Percentiles rank a stretch among this genome's conserved stretches.
Conservation (phyloP, 2,797 vertebrate genomes). For the Tolypeutes matacus region DNA sequence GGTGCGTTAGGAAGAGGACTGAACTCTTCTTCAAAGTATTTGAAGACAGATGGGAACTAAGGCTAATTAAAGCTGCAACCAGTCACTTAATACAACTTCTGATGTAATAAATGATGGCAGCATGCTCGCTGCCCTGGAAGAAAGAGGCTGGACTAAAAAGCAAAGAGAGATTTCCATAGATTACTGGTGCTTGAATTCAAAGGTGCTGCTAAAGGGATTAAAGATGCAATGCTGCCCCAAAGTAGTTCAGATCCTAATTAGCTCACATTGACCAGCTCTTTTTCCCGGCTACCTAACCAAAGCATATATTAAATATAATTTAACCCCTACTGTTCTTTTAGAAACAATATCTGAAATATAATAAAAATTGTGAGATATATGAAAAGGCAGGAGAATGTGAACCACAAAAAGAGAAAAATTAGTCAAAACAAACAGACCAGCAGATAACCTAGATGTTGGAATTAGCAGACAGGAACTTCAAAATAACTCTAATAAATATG, state of each 20-base stretch:
- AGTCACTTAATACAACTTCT: neutral
- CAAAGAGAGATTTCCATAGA: neutral
- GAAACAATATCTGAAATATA: neutral
- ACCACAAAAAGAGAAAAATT: neutral
- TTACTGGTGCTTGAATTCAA: neutral
- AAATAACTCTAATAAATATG: neutral
- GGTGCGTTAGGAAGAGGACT: neutral
- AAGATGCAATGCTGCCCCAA: neutral
- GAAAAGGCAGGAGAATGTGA: neutral
- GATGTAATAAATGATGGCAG: neutral
- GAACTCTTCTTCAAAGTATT: neutral
- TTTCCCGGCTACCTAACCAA: neutral
- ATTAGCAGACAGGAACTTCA: neutral
- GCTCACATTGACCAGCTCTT: neutral
- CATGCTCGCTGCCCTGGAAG: neutral
- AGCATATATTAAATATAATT: neutral
- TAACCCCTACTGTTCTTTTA: neutral
- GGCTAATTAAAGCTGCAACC: neutral
- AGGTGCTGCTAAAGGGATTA: neutral
- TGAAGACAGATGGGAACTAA: neutral
- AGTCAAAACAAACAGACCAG: neutral
- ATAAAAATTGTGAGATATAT: neutral
- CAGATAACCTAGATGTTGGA: neutral
- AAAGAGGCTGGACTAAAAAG: neutral
- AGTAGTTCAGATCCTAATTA: neutral